A percentile compares a stretch with the other conserved stretches of the same genome.
These are phyloP conservation scores for Dendropsophus ebraccatus DNA, from an alignment of 2,113 vertebrate genomes.

Conservation along the genomic window DNA sequence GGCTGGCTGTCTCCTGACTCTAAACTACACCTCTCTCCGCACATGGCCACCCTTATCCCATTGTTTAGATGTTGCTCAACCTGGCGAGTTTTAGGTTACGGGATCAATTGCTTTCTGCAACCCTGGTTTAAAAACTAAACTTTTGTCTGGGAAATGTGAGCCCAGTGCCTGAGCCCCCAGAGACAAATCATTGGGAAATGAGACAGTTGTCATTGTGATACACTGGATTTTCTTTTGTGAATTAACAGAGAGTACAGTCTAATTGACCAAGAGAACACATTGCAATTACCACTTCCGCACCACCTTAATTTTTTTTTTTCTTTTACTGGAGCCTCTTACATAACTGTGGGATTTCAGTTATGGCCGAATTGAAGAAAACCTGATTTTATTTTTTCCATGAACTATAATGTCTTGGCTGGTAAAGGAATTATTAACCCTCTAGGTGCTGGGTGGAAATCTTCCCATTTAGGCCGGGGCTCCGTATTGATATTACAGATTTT, in stretches of 20 bases:
- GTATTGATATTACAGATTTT: too few species aligned
- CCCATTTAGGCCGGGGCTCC: too few species aligned
- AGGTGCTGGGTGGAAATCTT: neutral
- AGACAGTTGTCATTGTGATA: conserved; percentile 66
- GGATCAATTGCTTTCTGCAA: conserved; percentile 94
- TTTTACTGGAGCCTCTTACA: conserved; percentile 40
- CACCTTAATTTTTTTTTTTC: neutral
- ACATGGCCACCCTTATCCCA: conserved; percentile 77
- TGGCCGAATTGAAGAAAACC: neutral
- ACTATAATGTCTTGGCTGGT: neutral
- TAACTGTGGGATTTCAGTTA: conserved; percentile 35
- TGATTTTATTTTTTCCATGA: neutral
- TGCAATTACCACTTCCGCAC: conserved; percentile 53
- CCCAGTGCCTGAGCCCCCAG: conserved; percentile 85
- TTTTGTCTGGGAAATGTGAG: conserved; percentile 88
- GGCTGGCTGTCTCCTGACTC: conserved; percentile 93
- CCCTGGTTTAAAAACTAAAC: conserved; percentile 87
- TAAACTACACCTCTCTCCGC: conserved; percentile 63
- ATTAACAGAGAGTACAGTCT: conserved; percentile 70
- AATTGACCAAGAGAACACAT: conserved; percentile 60
- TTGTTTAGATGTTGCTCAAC: conserved; percentile 93
- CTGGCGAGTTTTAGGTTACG: conserved; percentile 91
- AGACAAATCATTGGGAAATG: conserved; percentile 80
- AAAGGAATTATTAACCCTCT: neutral
- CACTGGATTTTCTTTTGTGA: neutral